A percentile compares a stretch with the other conserved stretches of the same genome.
Conservation (phyloP, 2,797 vertebrate species). For the Acipenser transmontanus region DNA sequence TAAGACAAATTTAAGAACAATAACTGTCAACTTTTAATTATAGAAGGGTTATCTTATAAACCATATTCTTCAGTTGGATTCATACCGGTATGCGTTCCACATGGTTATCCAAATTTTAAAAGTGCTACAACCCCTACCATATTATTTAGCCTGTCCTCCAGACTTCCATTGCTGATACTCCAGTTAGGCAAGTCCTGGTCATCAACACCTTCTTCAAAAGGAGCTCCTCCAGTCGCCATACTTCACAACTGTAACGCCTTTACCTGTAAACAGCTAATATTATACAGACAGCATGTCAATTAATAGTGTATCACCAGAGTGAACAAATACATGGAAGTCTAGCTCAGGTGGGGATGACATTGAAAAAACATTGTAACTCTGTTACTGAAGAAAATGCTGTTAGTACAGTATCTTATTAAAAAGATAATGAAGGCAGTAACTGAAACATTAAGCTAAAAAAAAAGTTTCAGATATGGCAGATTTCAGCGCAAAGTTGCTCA, state of each 20-base stretch:
- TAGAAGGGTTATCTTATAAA: no score
- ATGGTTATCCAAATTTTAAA: no score
- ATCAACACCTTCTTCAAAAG: slow-evolving; percentile 78
- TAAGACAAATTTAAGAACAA: no score
- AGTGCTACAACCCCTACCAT: slow-evolving; percentile 56
- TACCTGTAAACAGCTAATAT: slow-evolving; percentile 28
- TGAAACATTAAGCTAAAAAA: no score
- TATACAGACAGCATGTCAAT: not conserved
- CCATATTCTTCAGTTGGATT: no score
- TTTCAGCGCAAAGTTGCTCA: no score
- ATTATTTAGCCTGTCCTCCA: slow-evolving; percentile 92
- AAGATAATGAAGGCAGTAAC: no score
- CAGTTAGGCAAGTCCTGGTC: slow-evolving; percentile 81
- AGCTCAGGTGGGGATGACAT: not conserved
- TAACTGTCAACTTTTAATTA: no score
- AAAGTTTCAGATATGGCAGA: no score
- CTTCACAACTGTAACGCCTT: slow-evolving; percentile 25
- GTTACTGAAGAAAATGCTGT: no score
- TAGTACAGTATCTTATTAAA: no score
- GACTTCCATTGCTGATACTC: slow-evolving; percentile 69
- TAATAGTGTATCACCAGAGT: not conserved
- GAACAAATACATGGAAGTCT: not conserved
- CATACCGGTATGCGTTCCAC: no score
- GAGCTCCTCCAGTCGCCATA: slow-evolving; percentile 89
- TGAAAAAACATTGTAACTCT: not conserved